Percentiles rank a stretch among this genome's conserved stretches.
These are phyloP conservation scores for Isotomurus palustris DNA, from an alignment of 2,888 invertebrate genomes.

Conservation along the genomic window DNA sequence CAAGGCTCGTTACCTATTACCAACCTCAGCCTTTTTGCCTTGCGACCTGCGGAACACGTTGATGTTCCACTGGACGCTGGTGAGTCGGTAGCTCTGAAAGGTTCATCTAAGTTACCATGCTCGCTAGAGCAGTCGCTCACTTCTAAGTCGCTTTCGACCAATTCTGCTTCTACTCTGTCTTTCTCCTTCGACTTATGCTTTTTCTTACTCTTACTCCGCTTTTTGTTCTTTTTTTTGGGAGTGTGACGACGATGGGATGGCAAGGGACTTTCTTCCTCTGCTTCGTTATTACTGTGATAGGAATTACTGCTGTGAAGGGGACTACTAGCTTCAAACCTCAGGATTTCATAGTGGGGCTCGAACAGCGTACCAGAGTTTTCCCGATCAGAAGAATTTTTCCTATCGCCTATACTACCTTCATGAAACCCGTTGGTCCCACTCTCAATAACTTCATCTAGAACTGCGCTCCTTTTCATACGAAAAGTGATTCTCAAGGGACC, in stretches of 20 bases:
- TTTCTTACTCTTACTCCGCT: slow-evolving; percentile 40
- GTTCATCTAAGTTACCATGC: neutral
- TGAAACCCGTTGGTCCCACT: slow-evolving; percentile 54
- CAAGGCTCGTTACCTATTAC: slow-evolving; percentile 80
- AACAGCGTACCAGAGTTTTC: slow-evolving; percentile 14
- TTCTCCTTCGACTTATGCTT: slow-evolving; percentile 31
- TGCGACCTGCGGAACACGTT: slow-evolving; percentile 6
- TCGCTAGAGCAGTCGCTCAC: neutral
- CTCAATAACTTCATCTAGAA: slow-evolving; percentile 77
- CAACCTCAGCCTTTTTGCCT: slow-evolving; percentile 68
- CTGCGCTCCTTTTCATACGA: slow-evolving; percentile 80
- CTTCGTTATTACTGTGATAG: neutral
- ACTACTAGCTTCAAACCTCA: slow-evolving; percentile 37
- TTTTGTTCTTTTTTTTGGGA: slow-evolving; percentile 40
- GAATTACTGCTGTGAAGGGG: slow-evolving; percentile 20
- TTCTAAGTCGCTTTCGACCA: neutral
- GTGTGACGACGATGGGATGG: neutral
- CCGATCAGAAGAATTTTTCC: slow-evolving; percentile 29
- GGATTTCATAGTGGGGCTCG: slow-evolving; percentile 42
- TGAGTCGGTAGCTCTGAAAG: neutral
- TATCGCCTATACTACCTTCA: slow-evolving; percentile 7
- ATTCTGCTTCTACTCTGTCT: slow-evolving; percentile 49
- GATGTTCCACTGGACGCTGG: neutral
- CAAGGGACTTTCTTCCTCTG: slow-evolving; percentile 11
- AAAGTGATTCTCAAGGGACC: slow-evolving; percentile 58